A percentile compares a stretch with the other conserved stretches of the same genome.
Conservation (phyloP, 2,888 invertebrate species). For the Artemia sinica region DNA sequence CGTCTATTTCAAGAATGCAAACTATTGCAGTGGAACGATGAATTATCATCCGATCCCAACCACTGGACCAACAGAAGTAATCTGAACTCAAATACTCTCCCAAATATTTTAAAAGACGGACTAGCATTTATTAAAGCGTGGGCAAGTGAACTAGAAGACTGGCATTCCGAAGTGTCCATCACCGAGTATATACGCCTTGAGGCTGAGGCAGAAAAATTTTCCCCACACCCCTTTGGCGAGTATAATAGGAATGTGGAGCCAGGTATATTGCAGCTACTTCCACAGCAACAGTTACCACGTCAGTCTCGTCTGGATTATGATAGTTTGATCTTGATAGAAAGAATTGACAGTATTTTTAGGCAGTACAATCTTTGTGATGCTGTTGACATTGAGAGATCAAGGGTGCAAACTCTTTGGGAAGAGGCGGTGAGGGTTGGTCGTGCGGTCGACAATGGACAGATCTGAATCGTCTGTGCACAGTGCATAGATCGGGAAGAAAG, state of each 20-base stretch:
- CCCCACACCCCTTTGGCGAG: neutral
- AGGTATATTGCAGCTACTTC: neutral
- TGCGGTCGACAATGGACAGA: neutral
- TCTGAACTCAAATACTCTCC: neutral
- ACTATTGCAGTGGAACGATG: constrained; percentile 8
- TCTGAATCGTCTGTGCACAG: no score
- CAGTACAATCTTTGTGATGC: constrained; percentile 8
- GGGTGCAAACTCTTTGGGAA: constrained; percentile 8
- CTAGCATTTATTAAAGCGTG: neutral
- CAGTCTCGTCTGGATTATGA: neutral
- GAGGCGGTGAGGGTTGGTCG: constrained; percentile 8
- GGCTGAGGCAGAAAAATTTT: constrained; percentile 1
- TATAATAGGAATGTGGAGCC: neutral
- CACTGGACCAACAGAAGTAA: neutral
- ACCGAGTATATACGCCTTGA: constrained; percentile 7
- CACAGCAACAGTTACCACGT: neutral
- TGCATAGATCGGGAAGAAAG: no score
- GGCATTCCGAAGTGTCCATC: neutral
- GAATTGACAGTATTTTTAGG: constrained; percentile 3
- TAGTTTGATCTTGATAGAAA: neutral
- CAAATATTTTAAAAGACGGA: neutral
- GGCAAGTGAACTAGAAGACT: neutral
- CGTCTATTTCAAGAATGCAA: constrained; percentile 5
- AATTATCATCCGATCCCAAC: neutral
- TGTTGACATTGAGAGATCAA: neutral